Evolutionary conservation across 2,797 vertebrate genomes (phyloP).

Genomic region (Odontamblyopus lacepedii): DNA sequence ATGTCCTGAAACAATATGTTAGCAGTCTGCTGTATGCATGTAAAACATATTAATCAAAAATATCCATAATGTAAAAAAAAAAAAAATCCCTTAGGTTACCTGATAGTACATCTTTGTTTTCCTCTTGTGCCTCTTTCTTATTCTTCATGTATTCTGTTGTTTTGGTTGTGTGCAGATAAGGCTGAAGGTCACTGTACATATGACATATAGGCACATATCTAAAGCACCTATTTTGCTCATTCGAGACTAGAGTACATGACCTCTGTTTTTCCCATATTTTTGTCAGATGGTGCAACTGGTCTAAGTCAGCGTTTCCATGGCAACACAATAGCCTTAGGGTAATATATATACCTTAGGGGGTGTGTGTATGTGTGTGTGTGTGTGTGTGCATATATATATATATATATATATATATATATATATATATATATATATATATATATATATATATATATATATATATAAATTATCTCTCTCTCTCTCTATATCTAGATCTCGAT

Average conservation of each 20-base stretch:
- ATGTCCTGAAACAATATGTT: not conserved
- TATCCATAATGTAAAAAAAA: not conserved
- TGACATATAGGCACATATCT: not conserved
- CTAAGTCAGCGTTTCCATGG: constrained; percentile 4
- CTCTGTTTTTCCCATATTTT: constrained; percentile 4
- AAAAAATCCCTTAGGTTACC: not conserved
- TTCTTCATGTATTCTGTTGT: not conserved
- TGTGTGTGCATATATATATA: too few species aligned
- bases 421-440: too few species aligned
- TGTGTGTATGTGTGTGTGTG: too few species aligned
- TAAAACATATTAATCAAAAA: not conserved
- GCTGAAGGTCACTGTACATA: not conserved
- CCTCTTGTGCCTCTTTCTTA: not conserved
- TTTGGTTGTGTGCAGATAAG: not conserved
- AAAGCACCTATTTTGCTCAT: not conserved
- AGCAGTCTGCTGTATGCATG: not conserved
- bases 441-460: too few species aligned
- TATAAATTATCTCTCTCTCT: too few species aligned
- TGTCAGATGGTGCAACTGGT: constrained; percentile 2
- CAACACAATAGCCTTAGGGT: constrained; percentile 6
- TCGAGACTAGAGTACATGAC: not conserved
- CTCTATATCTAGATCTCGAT: too few species aligned
- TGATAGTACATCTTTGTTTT: not conserved
- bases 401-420: too few species aligned
- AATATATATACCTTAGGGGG: too few species aligned